Percentiles rank a stretch among this genome's conserved stretches.
Evolutionary conservation across 2,113 vertebrate species (phyloP).

Genomic region (Ceyx melanurus): DNA sequence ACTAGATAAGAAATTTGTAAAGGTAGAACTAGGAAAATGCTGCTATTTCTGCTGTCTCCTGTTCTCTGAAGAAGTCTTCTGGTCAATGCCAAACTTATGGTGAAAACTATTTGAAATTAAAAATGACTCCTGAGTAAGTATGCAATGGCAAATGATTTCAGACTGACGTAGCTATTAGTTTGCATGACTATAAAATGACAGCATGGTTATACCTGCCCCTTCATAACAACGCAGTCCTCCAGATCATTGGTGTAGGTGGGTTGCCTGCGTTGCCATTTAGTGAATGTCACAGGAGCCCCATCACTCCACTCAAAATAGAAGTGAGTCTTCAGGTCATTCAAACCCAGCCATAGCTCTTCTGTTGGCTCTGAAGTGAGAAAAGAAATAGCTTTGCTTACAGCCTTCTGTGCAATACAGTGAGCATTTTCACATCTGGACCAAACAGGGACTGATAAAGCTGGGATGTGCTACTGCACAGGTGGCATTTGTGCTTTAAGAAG

Average conservation of each 20-base stretch:
- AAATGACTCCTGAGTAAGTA: neutral
- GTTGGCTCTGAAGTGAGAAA: constrained; percentile 68
- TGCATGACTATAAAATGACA: neutral
- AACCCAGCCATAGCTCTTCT: constrained; percentile 89
- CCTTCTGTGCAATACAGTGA: neutral
- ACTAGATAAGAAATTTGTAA: neutral
- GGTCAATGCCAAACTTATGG: neutral
- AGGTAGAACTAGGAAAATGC: neutral
- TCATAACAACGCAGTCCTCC: constrained; percentile 87
- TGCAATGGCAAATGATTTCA: neutral
- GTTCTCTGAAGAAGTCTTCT: neutral
- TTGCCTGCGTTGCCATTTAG: constrained; percentile 82
- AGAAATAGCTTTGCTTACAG: neutral
- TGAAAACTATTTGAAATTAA: neutral
- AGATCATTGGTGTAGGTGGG: constrained; percentile 77
- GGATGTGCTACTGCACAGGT: neutral
- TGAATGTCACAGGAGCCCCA: constrained; percentile 81
- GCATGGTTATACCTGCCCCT: constrained; percentile 78
- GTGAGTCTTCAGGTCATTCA: constrained; percentile 85
- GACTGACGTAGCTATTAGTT: neutral
- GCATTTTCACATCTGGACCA: rapidly evolving
- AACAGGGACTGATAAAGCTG: neutral
- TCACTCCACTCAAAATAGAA: constrained; percentile 92
- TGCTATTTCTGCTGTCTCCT: neutral
- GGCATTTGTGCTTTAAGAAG: neutral